Conservation (phyloP, 2,113 vertebrate genomes). For the Pycnonotus jocosus region DNA sequence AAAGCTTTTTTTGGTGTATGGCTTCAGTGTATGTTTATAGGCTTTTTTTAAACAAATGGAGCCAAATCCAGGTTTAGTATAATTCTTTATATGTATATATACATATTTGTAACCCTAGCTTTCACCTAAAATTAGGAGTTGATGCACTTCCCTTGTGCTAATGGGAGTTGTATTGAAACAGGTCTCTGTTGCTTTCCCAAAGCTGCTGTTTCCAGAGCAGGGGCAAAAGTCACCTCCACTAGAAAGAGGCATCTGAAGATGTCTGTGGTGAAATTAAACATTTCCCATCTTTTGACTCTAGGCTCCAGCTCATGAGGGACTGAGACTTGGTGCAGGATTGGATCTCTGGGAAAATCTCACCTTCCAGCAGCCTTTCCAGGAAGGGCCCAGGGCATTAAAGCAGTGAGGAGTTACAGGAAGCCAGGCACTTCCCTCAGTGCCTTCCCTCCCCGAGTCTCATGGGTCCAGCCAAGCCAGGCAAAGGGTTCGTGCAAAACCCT, state of each 20-base stretch:
- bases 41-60: not conserved
- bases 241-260: not conserved
- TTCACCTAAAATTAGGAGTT: not conserved
- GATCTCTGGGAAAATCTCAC: not conserved
- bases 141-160: not conserved
- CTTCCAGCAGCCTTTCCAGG: not conserved
- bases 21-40: constrained; percentile 32
- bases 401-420: not conserved
- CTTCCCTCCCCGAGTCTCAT: not conserved
- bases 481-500: not conserved
- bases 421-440: not conserved
- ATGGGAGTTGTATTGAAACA: not conserved
- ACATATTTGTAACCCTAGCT: constrained; percentile 1
- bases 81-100: not conserved
- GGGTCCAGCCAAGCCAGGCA: not conserved
- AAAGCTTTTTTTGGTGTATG: constrained; percentile 41
- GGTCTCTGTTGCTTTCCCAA: not conserved
- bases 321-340: not conserved
- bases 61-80: constrained; percentile 19
- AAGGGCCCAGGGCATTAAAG: not conserved
- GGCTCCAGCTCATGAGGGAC: not conserved
- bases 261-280: not conserved
- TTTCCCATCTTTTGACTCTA: not conserved
- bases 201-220: not conserved
- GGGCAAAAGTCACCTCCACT: not conserved